phyloP scores from a whole-genome alignment of 2,797 vertebrate species.

The Yasuhikotakia modesta region DNA sequence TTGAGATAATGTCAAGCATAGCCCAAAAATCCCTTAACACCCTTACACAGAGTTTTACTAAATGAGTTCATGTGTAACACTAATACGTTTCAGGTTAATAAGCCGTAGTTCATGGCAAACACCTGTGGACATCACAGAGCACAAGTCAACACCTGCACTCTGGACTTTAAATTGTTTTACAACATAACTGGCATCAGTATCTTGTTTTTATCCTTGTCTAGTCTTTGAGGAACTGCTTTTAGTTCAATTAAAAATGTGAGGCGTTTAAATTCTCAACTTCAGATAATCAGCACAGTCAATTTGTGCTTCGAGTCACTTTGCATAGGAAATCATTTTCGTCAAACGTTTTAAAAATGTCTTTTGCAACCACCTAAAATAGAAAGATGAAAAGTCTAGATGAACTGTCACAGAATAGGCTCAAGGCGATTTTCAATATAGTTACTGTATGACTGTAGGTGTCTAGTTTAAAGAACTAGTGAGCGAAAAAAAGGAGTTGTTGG shows the following conservation, averaged over 20 bases:
- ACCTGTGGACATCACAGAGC: conserved; percentile 50
- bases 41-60: conserved; percentile 18
- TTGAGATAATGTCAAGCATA: too few species aligned
- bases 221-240: neutral
- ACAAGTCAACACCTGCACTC: conserved; percentile 57
- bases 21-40: too few species aligned
- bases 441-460: neutral
- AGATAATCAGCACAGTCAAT: neutral
- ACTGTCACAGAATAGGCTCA: too few species aligned
- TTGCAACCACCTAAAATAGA: too few species aligned
- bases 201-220: conserved; percentile 20
- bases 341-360: too few species aligned
- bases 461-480: neutral
- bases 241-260: neutral
- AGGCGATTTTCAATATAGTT: too few species aligned
- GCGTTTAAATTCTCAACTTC: too few species aligned
- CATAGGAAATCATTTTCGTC: too few species aligned
- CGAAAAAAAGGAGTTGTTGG: neutral
- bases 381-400: too few species aligned
- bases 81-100: conserved; percentile 40
- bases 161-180: conserved; percentile 52
- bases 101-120: conserved; percentile 32
- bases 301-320: neutral
- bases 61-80: conserved; percentile 5
- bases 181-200: conserved; percentile 55